These are phyloP conservation scores for Papilio polyxenes DNA, from an alignment of 1,140 invertebrate species.

Conservation along the genomic window DNA sequence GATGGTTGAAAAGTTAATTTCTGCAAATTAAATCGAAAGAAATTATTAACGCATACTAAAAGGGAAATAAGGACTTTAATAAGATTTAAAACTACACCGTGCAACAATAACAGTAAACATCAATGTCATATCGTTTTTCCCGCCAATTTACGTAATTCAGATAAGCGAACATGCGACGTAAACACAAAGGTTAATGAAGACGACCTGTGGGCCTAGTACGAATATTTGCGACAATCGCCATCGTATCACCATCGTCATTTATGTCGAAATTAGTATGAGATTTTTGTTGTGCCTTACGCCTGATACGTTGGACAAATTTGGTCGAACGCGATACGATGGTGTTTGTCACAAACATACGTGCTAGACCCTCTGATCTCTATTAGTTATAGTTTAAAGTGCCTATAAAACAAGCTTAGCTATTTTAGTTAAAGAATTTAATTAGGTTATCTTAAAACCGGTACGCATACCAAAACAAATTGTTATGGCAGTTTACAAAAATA, in stretches of 20 bases:
- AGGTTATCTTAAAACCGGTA: background rate
- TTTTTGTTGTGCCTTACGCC: no score
- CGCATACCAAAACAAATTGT: background rate
- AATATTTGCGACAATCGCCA: no score
- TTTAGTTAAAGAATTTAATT: background rate
- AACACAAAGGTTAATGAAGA: slow-evolving; percentile 12
- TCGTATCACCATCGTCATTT: no score
- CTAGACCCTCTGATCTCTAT: no score
- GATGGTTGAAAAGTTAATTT: background rate
- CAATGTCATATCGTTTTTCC: slow-evolving; percentile 13
- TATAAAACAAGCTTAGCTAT: background rate
- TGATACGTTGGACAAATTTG: no score
- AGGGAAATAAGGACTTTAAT: background rate
- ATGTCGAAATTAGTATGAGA: no score
- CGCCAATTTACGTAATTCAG: slow-evolving; percentile 30
- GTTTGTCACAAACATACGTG: no score
- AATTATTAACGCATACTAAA: background rate
- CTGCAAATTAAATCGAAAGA: background rate
- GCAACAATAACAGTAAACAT: slow-evolving; percentile 10
- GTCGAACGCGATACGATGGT: no score
- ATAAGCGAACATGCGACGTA: slow-evolving; percentile 20
- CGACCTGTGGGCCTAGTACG: background rate
- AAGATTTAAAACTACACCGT: background rate
- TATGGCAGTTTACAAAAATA: background rate
- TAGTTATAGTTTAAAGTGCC: no score